Base-by-base conservation (phyloP, 2,888 invertebrate species). In the Lysandra bellargus region DNA sequence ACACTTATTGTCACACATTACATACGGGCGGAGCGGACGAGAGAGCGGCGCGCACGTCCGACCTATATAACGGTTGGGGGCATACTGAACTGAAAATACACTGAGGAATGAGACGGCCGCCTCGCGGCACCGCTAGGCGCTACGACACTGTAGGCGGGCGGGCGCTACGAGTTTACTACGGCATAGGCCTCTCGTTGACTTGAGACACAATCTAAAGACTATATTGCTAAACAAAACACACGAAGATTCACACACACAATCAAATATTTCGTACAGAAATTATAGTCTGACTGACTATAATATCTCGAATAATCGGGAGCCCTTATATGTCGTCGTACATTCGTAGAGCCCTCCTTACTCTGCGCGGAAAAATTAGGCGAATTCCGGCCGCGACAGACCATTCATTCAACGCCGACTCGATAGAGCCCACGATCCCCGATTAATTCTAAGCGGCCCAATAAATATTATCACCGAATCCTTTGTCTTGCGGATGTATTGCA, bases 1-100 rank as follows among this genome's bases (percentile, higher is more conserved):
- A 93, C 92, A 93, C 90, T 94, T 94, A 94, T 94, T 94, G 94
- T 94, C 94, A 93, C 93, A 94, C 92, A 89, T 93, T 94, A 85
- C 92, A 90, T 92, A 88, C 91, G 90, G 91, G 90, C 87, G 85
- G 83, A 83, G 84, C 84, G 85, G 85, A 83, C 81, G 87, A 85
- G 84, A 84, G 81, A 85, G 88, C 88, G 86, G 84, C 86, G 87
- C 87, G 88, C 88, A 88, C 92, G 88, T 87, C 91, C 90, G 85
- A 83, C 86, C 87, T 86, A 84, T 82, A 83, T 83, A 83, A 87
- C 86, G 91, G 87, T 88, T 89, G 85, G 87, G 86, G 87, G 88
- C 90, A 89, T 87, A 94, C 94, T 93, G 87, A 88, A 87, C 69
- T 69, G 69, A 69, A 69, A 69, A 37, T 69, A 83, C 82, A 53